Conservation (phyloP, 2,888 invertebrate genomes). For the Notodonta ziczac region DNA sequence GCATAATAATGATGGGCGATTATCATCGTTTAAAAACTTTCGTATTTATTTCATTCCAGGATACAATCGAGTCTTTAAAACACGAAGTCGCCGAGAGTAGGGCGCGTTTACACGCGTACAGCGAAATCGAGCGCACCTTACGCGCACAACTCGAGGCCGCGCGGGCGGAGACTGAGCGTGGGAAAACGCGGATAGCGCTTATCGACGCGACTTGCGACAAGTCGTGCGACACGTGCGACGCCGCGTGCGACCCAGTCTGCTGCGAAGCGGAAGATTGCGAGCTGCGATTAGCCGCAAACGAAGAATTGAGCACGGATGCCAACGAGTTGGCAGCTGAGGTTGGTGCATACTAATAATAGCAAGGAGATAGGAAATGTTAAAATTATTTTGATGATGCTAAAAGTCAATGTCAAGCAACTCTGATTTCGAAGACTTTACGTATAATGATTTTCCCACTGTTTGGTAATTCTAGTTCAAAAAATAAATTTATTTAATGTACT, state of each 20-base stretch:
- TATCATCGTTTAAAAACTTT: neutral
- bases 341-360: constrained; percentile 34
- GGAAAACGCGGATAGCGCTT: constrained; percentile 26
- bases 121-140: constrained; percentile 76
- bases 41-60: constrained; percentile 50
- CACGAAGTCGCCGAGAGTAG: constrained; percentile 78
- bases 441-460: too few relatives aligned
- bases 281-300: constrained; percentile 64
- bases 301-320: constrained; percentile 77
- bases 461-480: too few relatives aligned
- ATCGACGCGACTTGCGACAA: constrained; percentile 48
- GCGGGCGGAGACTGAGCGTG: constrained; percentile 62
- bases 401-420: neutral
- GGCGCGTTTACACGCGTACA: constrained; percentile 72
- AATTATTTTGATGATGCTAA: constrained; percentile 8
- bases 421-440: too few relatives aligned
- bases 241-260: constrained; percentile 76
- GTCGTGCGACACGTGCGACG: constrained; percentile 66
- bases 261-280: constrained; percentile 71
- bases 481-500: too few relatives aligned
- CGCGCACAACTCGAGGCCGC: constrained; percentile 78
- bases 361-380: constrained; percentile 17
- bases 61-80: constrained; percentile 76
- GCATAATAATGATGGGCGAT: neutral
- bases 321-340: constrained; percentile 79